Evolutionary conservation across 2,797 vertebrate genomes (phyloP).

Genomic region (Enteromius viviparus): DNA sequence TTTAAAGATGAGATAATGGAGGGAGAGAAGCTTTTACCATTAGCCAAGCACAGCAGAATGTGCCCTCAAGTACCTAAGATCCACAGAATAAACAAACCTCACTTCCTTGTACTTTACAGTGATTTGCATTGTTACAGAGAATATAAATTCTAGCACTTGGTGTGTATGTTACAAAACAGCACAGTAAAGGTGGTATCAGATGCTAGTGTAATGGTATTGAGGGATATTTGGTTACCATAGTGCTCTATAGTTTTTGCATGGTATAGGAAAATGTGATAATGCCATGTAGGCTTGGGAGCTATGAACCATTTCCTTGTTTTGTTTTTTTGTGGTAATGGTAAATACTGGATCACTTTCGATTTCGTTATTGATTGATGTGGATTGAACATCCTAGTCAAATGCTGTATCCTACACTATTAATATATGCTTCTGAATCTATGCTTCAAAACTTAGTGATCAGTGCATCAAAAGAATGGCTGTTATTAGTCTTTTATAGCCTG

Average conservation of each 20-base stretch:
- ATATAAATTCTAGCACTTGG: not conserved
- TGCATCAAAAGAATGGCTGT: not conserved
- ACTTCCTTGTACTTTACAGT: slow-evolving; percentile 48
- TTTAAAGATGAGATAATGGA: slow-evolving; percentile 42
- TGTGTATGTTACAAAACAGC: slow-evolving; percentile 10
- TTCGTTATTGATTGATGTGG: not conserved
- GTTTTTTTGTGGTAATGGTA: not conserved
- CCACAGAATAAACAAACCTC: slow-evolving; percentile 18
- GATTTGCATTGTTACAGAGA: slow-evolving; percentile 43
- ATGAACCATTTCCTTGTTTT: not conserved
- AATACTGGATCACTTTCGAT: not conserved
- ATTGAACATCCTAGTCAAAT: not conserved
- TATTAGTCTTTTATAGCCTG: not conserved
- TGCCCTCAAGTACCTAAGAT: slow-evolving; percentile 39
- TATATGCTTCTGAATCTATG: not conserved
- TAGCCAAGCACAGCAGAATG: slow-evolving; percentile 31
- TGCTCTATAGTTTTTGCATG: not conserved
- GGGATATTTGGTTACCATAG: not conserved
- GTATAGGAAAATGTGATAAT: not conserved
- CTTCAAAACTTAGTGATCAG: not conserved
- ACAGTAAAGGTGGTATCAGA: not conserved
- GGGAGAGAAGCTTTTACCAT: slow-evolving; percentile 28
- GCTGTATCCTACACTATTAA: not conserved
- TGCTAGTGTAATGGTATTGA: not conserved
- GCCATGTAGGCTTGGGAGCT: not conserved